A percentile compares a stretch with the other conserved stretches of the same genome.
phyloP scores from a whole-genome alignment of 2,888 invertebrate species.

The Mesochorus sp. region DNA sequence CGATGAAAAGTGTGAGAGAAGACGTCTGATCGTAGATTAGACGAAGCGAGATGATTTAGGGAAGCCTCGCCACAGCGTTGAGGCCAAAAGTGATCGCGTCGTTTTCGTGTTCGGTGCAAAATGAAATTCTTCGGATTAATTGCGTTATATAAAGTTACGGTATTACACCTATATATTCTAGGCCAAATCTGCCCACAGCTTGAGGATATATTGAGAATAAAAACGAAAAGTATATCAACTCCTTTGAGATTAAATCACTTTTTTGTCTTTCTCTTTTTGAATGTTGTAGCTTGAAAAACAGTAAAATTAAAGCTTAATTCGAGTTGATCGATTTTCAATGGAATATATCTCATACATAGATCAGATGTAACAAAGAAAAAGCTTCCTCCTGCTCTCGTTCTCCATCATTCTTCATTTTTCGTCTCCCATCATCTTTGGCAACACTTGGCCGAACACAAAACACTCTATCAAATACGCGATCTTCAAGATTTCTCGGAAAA shows the following conservation, averaged over 20 bases:
- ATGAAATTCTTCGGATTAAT: slow-evolving; percentile 48
- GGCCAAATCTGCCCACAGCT: too few species aligned
- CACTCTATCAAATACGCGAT: slow-evolving; percentile 39
- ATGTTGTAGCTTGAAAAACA: too few species aligned
- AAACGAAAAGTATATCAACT: background rate
- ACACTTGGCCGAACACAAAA: background rate
- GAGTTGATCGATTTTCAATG: too few species aligned
- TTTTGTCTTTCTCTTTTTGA: background rate
- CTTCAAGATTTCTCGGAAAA: slow-evolving; percentile 36
- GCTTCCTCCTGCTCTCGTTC: background rate
- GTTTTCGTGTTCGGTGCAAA: slow-evolving; percentile 30
- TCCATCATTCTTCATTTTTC: slow-evolving; percentile 5
- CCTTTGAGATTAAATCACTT: background rate
- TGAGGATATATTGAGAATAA: too few species aligned
- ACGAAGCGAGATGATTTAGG: slow-evolving; percentile 38
- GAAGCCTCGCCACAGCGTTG: slow-evolving; percentile 36
- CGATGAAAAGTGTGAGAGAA: slow-evolving; percentile 20
- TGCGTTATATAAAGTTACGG: background rate
- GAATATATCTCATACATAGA: too few species aligned
- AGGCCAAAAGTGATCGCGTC: slow-evolving; percentile 34
- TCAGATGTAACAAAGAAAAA: background rate
- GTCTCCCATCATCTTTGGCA: background rate
- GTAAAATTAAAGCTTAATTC: too few species aligned
- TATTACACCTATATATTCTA: background rate
- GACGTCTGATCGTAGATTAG: background rate